A percentile compares a stretch with the other conserved stretches of the same genome.
Evolutionary conservation across 2,797 vertebrate genomes (phyloP).

Genomic region (Gephyroberyx darwinii): DNA sequence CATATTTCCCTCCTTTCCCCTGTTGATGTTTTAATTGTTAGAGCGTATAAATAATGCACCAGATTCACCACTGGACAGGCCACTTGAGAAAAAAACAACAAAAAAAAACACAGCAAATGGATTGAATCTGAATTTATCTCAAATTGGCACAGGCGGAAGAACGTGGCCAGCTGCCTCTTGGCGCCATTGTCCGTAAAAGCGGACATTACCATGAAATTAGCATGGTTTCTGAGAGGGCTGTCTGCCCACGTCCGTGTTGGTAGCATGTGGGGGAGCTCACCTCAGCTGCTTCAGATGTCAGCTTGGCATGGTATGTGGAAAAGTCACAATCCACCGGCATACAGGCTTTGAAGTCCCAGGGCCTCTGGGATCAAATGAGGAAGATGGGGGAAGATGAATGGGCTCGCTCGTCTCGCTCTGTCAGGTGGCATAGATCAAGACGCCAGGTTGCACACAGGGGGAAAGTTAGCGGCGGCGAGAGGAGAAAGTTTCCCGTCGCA

Average conservation of each 20-base stretch:
- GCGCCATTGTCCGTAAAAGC: constrained; percentile 29
- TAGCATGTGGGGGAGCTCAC: constrained; percentile 23
- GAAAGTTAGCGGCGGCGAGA: constrained; percentile 34
- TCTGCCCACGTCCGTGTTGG: constrained; percentile 12
- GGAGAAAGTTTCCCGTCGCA: constrained; percentile 38
- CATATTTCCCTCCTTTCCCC: constrained; percentile 49
- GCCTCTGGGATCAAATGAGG: constrained; percentile 63
- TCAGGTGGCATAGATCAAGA: constrained; percentile 67
- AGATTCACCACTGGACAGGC: constrained; percentile 49
- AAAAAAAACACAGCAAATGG: constrained; percentile 27
- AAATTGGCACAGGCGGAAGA: constrained; percentile 36
- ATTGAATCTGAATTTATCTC: constrained; percentile 35
- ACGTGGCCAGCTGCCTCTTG: constrained; percentile 30
- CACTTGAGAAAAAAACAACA: constrained; percentile 15
- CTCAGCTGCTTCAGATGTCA: constrained; percentile 40
- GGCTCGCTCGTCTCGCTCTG: constrained; percentile 42
- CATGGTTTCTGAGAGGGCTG: constrained; percentile 35
- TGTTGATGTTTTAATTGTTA: constrained; percentile 81
- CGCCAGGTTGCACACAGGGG: constrained; percentile 47
- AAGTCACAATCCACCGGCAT: constrained; percentile 37
- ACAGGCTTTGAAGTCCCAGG: constrained; percentile 61
- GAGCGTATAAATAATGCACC: constrained; percentile 66
- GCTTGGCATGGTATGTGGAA: constrained; percentile 17
- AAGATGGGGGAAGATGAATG: constrained; percentile 60
- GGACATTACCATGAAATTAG: constrained; percentile 53